Conservation (phyloP, 2,888 invertebrate species). For the Autographa gamma region DNA sequence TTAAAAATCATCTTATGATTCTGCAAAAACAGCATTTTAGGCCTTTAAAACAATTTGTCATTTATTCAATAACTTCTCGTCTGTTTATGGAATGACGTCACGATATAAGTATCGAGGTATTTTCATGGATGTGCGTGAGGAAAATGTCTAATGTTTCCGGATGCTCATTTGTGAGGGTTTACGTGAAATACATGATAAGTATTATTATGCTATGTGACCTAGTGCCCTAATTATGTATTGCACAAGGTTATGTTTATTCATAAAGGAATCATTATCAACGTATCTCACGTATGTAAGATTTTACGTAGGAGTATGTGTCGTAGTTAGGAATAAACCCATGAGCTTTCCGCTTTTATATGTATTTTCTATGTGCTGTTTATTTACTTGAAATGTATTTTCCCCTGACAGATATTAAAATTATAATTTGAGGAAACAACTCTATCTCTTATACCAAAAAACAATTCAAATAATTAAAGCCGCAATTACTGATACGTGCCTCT, state of each 20-base stretch:
- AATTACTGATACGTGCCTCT: too few species aligned
- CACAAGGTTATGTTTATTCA: background rate
- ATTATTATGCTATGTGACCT: background rate
- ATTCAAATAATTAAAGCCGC: too few species aligned
- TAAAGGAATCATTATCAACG: background rate
- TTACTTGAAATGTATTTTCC: too few species aligned
- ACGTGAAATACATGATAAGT: background rate
- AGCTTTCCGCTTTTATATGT: too few species aligned
- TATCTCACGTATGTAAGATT: too few species aligned
- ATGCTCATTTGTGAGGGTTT: background rate
- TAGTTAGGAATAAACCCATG: too few species aligned
- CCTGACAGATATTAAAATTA: too few species aligned
- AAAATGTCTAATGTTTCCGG: background rate
- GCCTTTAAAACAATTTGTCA: background rate
- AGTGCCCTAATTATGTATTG: background rate
- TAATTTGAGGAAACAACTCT: too few species aligned
- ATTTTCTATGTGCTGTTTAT: too few species aligned
- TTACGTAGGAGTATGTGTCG: too few species aligned
- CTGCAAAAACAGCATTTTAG: background rate
- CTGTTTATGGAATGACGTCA: slow-evolving; percentile 1
- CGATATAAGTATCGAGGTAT: slow-evolving; percentile 1
- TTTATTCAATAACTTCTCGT: background rate
- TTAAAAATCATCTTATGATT: background rate
- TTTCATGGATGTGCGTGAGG: slow-evolving; percentile 2
- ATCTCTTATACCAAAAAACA: too few species aligned